Evolutionary conservation across 2,113 vertebrate genomes (phyloP), one percentile per base, ranked within the genome.

Genomic region (Heterotilapia buettikoferi): DNA sequence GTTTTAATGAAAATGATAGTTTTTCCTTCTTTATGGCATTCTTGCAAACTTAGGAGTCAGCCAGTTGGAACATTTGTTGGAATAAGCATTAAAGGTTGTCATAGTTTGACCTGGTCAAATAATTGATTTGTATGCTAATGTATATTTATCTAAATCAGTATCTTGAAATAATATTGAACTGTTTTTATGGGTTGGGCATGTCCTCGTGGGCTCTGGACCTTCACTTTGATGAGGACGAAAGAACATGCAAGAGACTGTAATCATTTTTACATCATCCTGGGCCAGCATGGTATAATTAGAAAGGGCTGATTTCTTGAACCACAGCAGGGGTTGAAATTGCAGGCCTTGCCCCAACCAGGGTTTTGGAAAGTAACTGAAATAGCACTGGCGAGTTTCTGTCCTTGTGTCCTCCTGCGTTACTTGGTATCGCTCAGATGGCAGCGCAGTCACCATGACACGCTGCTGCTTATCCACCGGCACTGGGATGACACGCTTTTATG

Each of bases 261-360:
- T 97, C 95, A 96, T 96, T 95, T 96, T 96, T 92, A 94, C 94
- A 96, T 96, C 92, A 94, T 93, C 80, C 91, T 53, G 47, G 91
- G 90, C 86, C 90, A 93, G 93, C 85, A 68, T 80, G 81, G 88
- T 95, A 94, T 97, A 96, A 97, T 97, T 97, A 96, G 93, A 96
- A 95, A 95, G 94, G 90, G 90, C 91, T 94, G 94, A 93, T 93
- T 96, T 96, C 89, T 92, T 94, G 90, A 92, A 95, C 95, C 96
- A 93, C 96, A 94, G 95, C 91, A 92, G 87, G 90, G 89, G 54
- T 90, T 96, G 88, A 96, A 96, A 96, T 96, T 96, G 95, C 92
- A 96, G 96, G 94, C 89, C 93, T 95, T 88, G 92, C 86, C 90
- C 90, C 78, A 80, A 83, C 92, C 86, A 71, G 86, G 90, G 89